phyloP scores from a whole-genome alignment of 2,888 invertebrate species.

The Lasioglossum villosulum region DNA sequence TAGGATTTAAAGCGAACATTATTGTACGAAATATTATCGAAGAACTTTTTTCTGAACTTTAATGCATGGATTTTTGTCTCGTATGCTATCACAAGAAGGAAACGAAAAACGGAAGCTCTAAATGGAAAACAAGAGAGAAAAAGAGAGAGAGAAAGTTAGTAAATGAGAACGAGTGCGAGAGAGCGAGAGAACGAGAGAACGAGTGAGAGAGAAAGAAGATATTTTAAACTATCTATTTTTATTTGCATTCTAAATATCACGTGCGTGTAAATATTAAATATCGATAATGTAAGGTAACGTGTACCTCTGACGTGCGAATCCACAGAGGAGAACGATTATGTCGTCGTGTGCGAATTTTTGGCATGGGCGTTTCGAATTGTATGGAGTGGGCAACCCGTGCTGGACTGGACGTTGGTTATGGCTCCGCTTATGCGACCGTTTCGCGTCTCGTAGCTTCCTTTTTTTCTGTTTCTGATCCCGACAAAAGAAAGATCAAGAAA shows the following conservation, averaged over 20 bases:
- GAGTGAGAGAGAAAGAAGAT: constrained; percentile 65
- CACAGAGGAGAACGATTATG: constrained; percentile 40
- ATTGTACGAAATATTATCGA: constrained; percentile 70
- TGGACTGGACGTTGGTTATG: constrained; percentile 50
- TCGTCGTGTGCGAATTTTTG: constrained; percentile 42
- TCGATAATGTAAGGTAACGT: constrained; percentile 40
- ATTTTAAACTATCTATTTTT: constrained; percentile 82
- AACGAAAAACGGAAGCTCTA: constrained; percentile 16
- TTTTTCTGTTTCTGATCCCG: constrained; percentile 39
- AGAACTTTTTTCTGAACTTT: constrained; percentile 73
- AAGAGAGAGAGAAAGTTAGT: background rate
- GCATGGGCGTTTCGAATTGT: constrained; percentile 63
- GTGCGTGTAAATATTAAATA: constrained; percentile 67
- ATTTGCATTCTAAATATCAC: constrained; percentile 77
- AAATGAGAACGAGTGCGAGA: constrained; percentile 36
- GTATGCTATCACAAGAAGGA: constrained; percentile 67
- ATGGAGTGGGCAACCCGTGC: constrained; percentile 47
- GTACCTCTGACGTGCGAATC: constrained; percentile 52
- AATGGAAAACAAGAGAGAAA: constrained; percentile 1
- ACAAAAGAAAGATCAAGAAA: constrained; percentile 10
- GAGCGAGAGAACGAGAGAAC: background rate
- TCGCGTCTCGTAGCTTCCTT: constrained; percentile 39
- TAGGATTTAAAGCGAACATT: constrained; percentile 70
- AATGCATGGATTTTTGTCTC: constrained; percentile 78
- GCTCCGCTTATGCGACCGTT: constrained; percentile 37